Base-by-base conservation (phyloP, 2,888 invertebrate genomes). In the Rhopalosiphum nymphaeae region DNA sequence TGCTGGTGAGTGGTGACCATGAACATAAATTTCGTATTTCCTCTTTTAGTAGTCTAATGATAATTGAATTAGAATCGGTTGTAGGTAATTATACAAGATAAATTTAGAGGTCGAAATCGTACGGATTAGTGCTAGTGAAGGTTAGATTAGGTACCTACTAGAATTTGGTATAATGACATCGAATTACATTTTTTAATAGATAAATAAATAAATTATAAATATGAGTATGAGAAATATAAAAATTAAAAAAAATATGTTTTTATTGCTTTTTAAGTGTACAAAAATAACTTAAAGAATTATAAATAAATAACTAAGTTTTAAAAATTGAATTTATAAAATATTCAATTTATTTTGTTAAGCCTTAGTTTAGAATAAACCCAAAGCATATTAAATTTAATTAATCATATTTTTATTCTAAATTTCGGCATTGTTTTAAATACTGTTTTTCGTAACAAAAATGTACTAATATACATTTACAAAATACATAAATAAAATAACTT, bases 61-160 rank as follows among this genome's bases (percentile, higher is more conserved):
- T 92, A 92, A 88, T 92, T 92, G 87, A 88, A 92, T 88, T 92
- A 88, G 67, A 92, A 92, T 92, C 88, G n/a, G 53, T 67, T 87
- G 53, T 78, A 25, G 67, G 67, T 78, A 67, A 92, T 92, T 88
- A 88, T 92, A 88, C 86, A 92, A 87, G 36, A 87, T 87, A 49
- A n/a, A 85, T 92, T 61, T 87, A 87, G 86, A 92, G 86, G 87
- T 92, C 86, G 29, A 92, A 92, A 92, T 87, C 26, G 36, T 87
- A 87, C 36, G 86, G 57, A 91, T 91, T 91, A 85, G n/a, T 86
- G 29, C 29, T 67, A 42, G 29, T 88, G 92, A 92, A 92, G 92
- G 92, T 92, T 88, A 88, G 86, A 92, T 87, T 87, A 86, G n/a
- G 46, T 46, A 86, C 44, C 29, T 85, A 86, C 57, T 49, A 87